Percentiles rank a stretch among this genome's conserved stretches.
Conservation (phyloP, 30 jellyfish, hydroid and myxozoan genomes). For the Chrysaora quinquecirrha region DNA sequence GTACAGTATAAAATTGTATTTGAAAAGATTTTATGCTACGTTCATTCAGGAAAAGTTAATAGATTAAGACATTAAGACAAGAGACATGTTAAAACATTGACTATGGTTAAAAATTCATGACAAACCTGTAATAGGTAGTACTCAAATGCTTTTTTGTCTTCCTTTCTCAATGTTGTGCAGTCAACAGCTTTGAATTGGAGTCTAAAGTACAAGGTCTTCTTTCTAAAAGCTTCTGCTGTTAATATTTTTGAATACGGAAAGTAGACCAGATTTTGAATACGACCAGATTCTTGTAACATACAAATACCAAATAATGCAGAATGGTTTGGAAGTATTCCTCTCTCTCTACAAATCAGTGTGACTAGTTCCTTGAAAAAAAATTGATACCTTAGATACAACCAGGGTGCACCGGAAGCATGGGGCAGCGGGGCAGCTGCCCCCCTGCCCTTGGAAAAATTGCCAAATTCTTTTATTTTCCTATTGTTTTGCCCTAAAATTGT, state of each 20-base stretch:
- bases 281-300: conserved; percentile 42
- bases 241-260: conserved; percentile 34
- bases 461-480: too few species aligned
- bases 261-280: too few species aligned
- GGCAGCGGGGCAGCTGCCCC: too few species aligned
- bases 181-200: conserved; percentile 61
- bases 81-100: too few species aligned
- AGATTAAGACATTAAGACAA: too few species aligned
- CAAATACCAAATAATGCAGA: conserved; percentile 56
- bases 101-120: too few species aligned
- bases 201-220: conserved; percentile 45
- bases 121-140: conserved; percentile 56
- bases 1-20: too few species aligned
- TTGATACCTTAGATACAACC: background rate
- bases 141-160: conserved; percentile 22
- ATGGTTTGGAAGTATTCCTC: conserved; percentile 29
- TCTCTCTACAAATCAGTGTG: conserved; percentile 26
- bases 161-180: conserved; percentile 12
- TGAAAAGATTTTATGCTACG: too few species aligned
- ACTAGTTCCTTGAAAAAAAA: conserved; percentile 28
- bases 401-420: background rate
- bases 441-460: too few species aligned
- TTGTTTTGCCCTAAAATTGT: too few species aligned
- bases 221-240: background rate
- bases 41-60: too few species aligned